These are phyloP conservation scores for Chrysomela aeneicollis DNA, from an alignment of 2,888 invertebrate genomes.

Conservation along the genomic window DNA sequence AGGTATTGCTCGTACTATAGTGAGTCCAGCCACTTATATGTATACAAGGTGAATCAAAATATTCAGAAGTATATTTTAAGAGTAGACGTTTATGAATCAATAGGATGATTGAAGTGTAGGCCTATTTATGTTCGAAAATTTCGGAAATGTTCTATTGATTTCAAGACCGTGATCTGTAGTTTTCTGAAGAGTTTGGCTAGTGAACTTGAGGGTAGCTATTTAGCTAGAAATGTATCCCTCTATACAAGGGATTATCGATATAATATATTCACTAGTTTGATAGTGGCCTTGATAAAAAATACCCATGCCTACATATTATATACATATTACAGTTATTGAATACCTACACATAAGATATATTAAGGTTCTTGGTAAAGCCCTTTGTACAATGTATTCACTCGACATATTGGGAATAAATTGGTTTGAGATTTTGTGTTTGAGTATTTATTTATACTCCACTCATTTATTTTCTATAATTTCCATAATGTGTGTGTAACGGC, in stretches of 20 bases:
- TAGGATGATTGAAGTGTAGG: constrained; percentile 37
- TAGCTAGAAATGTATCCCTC: constrained; percentile 54
- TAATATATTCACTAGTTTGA: constrained; percentile 48
- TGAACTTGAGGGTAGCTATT: constrained; percentile 54
- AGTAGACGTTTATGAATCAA: constrained; percentile 38
- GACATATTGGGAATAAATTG: constrained; percentile 43
- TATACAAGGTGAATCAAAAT: constrained; percentile 44
- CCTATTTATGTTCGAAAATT: constrained; percentile 29
- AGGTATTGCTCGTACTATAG: constrained; percentile 46
- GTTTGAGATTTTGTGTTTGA: constrained; percentile 37
- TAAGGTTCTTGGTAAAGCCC: constrained; percentile 41
- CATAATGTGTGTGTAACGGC: too few relatives aligned
- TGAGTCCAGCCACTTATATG: constrained; percentile 50
- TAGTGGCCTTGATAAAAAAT: constrained; percentile 57
- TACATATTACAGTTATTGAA: constrained; percentile 42
- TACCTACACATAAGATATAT: constrained; percentile 39
- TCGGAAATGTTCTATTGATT: neutral
- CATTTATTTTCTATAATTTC: neutral
- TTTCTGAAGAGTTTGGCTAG: constrained; percentile 52
- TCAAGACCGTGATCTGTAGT: neutral
- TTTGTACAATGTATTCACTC: constrained; percentile 48
- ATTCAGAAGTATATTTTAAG: constrained; percentile 42
- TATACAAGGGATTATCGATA: constrained; percentile 55
- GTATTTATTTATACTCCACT: neutral
- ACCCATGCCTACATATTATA: constrained; percentile 52